A percentile compares a stretch with the other conserved stretches of the same genome.
Evolutionary conservation across 2,888 invertebrate species (phyloP).

Genomic region (Acrobasis suavella): DNA sequence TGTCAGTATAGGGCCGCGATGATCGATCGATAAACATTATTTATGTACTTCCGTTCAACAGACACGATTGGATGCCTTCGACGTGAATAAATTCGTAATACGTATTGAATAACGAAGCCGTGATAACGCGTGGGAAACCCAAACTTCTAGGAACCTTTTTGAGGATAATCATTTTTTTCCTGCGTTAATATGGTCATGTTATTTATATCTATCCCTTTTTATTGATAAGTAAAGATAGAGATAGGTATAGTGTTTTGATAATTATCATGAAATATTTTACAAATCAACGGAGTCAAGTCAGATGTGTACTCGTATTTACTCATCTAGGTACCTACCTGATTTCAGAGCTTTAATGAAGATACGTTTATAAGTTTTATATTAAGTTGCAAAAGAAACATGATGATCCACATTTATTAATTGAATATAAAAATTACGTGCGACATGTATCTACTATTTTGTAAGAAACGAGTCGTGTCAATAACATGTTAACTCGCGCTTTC

Average conservation of each 20-base stretch:
- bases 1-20: conserved; percentile 71
- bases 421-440: background rate
- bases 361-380: too few relatives aligned
- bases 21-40: conserved; percentile 82
- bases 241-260: background rate
- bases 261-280: too few relatives aligned
- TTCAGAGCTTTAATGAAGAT: too few relatives aligned
- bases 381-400: too few relatives aligned
- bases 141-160: conserved; percentile 15
- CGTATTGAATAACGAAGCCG: conserved; percentile 40
- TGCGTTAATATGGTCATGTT: background rate
- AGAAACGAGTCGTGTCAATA: background rate
- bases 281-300: too few relatives aligned
- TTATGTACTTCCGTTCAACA: conserved; percentile 76
- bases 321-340: too few relatives aligned
- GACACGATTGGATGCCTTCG: conserved; percentile 55
- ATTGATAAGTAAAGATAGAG: background rate
- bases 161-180: background rate
- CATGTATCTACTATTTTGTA: background rate
- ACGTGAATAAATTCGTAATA: conserved; percentile 61
- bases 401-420: too few relatives aligned
- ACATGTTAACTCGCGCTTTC: conserved; percentile 16
- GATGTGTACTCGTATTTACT: too few relatives aligned
- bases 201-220: background rate
- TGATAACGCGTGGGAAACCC: conserved; percentile 35